Percentiles rank a stretch among this genome's conserved stretches.
Conservation (phyloP, 92 coral and sea anemone genomes). For the Actinostola sp. region DNA sequence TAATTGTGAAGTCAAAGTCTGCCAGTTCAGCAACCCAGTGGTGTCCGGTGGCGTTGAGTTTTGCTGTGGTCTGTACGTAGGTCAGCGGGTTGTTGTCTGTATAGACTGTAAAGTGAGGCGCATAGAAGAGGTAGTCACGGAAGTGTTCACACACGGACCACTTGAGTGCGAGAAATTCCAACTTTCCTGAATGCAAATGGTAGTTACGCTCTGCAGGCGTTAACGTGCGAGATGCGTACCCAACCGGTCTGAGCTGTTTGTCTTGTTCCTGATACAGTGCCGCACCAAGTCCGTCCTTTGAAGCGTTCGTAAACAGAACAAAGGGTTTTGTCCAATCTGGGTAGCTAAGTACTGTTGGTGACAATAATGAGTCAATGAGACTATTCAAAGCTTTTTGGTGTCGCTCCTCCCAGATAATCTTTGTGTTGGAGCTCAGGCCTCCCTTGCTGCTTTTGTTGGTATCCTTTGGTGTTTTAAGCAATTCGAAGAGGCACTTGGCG, state of each 20-base stretch:
- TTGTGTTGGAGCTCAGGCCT: slow-evolving; percentile 1
- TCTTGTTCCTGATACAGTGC: slow-evolving; percentile 36
- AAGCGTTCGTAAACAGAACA: slow-evolving; percentile 28
- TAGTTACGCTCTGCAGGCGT: slow-evolving; percentile 52
- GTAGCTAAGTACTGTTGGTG: slow-evolving; percentile 27
- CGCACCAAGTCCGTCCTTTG: slow-evolving; percentile 47
- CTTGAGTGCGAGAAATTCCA: too few relatives aligned
- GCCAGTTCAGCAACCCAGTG: too few relatives aligned
- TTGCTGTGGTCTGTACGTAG: slow-evolving; percentile 42
- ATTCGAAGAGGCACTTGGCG: slow-evolving; percentile 36
- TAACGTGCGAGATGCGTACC: slow-evolving; percentile 29
- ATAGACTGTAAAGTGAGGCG: slow-evolving; percentile 40
- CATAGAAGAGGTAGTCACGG: slow-evolving; percentile 50
- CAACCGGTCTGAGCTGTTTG: slow-evolving; percentile 1
- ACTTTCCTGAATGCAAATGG: slow-evolving; percentile 43
- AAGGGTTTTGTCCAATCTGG: slow-evolving; percentile 31
- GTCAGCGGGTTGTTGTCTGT: slow-evolving; percentile 55
- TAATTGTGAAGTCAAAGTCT: too few relatives aligned
- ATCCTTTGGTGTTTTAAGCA: background rate
- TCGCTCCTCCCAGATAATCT: slow-evolving; percentile 7
- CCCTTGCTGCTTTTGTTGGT: too few relatives aligned
- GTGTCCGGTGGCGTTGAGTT: slow-evolving; percentile 58
- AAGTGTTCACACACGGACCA: slow-evolving; percentile 60
- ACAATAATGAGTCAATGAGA: slow-evolving; percentile 9
- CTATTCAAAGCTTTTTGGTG: slow-evolving; percentile 20